phyloP scores from a whole-genome alignment of 37 sponge, comb jelly and placozoan species.

The Mnemiopsis leidyi region DNA sequence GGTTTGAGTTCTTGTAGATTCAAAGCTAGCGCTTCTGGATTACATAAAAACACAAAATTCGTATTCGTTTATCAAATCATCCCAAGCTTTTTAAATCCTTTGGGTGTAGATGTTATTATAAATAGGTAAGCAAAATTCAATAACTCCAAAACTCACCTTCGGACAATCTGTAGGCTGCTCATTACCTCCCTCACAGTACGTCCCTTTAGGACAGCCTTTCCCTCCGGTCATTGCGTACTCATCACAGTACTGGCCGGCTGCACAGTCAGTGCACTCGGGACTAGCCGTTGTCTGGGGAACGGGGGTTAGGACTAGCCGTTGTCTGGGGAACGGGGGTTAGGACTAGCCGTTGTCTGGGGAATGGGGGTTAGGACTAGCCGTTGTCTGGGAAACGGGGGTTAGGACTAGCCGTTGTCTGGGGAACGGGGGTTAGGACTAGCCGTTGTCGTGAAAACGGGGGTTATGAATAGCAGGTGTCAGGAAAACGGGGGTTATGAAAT shows the following conservation, averaged over 20 bases:
- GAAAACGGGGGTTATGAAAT: neutral
- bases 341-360: neutral
- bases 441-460: neutral
- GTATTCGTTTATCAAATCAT: neutral
- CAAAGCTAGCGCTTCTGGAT: no score
- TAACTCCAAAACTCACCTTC: no score
- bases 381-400: no score
- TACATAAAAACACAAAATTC: neutral
- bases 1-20: no score
- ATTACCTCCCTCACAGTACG: constrained; percentile 16
- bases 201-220: constrained; percentile 14
- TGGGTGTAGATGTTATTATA: neutral
- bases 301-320: neutral
- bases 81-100: neutral
- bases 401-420: no score
- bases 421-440: no score
- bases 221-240: constrained; percentile 18
- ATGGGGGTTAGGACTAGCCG: no score
- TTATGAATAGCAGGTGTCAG: neutral
- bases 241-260: constrained; percentile 64
- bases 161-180: constrained; percentile 16
- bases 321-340: no score
- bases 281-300: neutral
- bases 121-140: neutral
- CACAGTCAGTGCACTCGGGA: constrained; percentile 25